Base-by-base conservation (phyloP, 2,888 invertebrate genomes). In the Axea sp. region DNA sequence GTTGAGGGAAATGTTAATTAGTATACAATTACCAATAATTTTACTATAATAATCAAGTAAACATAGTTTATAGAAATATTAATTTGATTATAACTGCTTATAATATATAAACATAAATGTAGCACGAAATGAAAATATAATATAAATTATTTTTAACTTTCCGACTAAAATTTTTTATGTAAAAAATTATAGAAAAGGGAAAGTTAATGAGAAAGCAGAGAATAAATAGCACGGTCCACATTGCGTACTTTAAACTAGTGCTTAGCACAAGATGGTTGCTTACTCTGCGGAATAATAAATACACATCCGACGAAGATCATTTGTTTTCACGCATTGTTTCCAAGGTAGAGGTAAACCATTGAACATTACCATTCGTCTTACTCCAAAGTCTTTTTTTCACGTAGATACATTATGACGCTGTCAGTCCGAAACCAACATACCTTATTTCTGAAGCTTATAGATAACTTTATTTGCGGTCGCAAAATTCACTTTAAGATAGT, bases 301-400 rank as follows among this genome's bases (percentile, higher is more conserved):
- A 81, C 78, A 80, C 81, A 80, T 81, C 82, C 78, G 31, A 71
- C 75, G 71, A 78, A 76, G 77, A 81, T 77, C 83, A 82, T 83
- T 83, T 83, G 82, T 83, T 83, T 81, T 62, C 75, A 68, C 53
- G 78, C 78, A 79, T 81, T 79, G 81, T 82, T 81, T 80, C 59
- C 31, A 22, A 62, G 31, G 59, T 39, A 17, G 72, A 65, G 65
- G 65, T 80, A 81, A 74, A 57, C 72, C 68, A 73, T 57, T 76
- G 68, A 79, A 68, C 77, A 75, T 76, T 53, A 71, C 75, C 80
- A 83, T 83, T 76, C 77, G 79, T 83, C 83, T 82, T 82, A 69
- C 75, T 59, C 77, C 76, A 3, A 7, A 78, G 78, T 81, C 81
- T 82, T 82, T 79, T n/a, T 77, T 47, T 39, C 53, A 49, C 47